phyloP scores from a whole-genome alignment of 2,888 invertebrate genomes.

The Cosmia pyralina region DNA sequence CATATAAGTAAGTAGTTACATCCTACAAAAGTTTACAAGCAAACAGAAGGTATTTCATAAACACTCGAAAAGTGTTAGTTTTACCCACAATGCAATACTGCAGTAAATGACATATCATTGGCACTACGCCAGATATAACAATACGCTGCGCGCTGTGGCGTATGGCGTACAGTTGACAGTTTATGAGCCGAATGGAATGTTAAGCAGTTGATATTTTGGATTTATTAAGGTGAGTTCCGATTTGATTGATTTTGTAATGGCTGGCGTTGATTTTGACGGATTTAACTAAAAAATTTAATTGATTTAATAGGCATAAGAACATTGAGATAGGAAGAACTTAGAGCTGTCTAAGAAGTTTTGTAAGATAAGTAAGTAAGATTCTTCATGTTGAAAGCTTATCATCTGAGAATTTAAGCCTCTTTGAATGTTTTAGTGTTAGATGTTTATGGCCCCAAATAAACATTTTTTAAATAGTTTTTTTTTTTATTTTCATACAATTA shows the following conservation, averaged over 20 bases:
- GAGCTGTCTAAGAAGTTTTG: not conserved
- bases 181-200: conserved; percentile 59
- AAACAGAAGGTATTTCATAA: conserved; percentile 35
- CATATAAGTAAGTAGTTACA: not conserved
- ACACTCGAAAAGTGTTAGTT: conserved; percentile 26
- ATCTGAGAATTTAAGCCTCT: not conserved
- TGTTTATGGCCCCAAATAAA: no score
- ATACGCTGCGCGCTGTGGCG: conserved; percentile 28
- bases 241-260: conserved; percentile 22
- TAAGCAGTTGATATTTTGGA: conserved; percentile 57
- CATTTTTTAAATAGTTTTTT: not conserved
- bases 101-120: conserved; percentile 56
- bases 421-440: not conserved
- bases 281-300: not conserved
- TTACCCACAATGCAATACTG: conserved; percentile 33
- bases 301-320: not conserved
- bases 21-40: conserved; percentile 1
- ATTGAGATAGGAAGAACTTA: not conserved
- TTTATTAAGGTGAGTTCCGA: conserved; percentile 39
- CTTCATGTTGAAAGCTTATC: not conserved
- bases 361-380: not conserved
- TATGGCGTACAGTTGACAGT: conserved; percentile 42
- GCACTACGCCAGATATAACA: conserved; percentile 54
- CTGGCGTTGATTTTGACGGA: not conserved
- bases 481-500: no score